A percentile compares a stretch with the other conserved stretches of the same genome.
Evolutionary conservation across 2,797 vertebrate species (phyloP).

Genomic region (Parauchenoglanis punctatus): DNA sequence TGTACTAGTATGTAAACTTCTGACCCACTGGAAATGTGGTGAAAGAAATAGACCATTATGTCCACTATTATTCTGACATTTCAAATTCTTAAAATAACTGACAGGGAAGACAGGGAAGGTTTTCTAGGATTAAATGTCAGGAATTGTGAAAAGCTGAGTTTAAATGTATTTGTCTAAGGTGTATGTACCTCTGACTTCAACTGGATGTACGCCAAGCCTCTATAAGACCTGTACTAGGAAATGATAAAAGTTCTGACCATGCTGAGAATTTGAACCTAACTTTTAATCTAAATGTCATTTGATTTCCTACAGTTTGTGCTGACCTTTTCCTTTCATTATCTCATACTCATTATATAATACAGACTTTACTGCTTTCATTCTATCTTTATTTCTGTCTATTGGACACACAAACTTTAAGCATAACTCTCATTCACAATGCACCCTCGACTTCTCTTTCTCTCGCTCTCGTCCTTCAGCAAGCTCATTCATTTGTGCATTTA

Average conservation of each 20-base stretch:
- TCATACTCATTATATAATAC: neutral
- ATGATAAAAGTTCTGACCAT: neutral
- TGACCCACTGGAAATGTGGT: too few relatives aligned
- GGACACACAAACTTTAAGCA: slow-evolving; percentile 3
- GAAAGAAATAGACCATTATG: too few relatives aligned
- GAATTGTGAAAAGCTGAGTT: neutral
- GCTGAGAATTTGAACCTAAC: neutral
- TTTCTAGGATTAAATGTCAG: too few relatives aligned
- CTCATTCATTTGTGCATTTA: neutral
- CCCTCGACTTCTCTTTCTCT: slow-evolving; percentile 33
- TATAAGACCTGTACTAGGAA: neutral
- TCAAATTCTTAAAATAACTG: too few relatives aligned
- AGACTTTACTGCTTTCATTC: neutral
- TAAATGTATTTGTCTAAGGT: too few relatives aligned
- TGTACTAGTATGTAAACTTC: too few relatives aligned
- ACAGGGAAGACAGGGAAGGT: too few relatives aligned
- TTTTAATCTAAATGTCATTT: neutral
- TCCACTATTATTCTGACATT: too few relatives aligned
- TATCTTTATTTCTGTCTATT: slow-evolving; percentile 5
- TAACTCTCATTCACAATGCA: slow-evolving; percentile 32
- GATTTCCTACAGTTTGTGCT: neutral
- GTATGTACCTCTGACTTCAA: too few relatives aligned
- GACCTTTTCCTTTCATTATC: slow-evolving; percentile 28
- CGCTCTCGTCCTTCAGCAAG: slow-evolving; percentile 25
- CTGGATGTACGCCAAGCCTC: neutral